A percentile compares a stretch with the other conserved stretches of the same genome.
Evolutionary conservation across 2,888 invertebrate genomes (phyloP).

Genomic region (Scelioninae gen. 2): DNA sequence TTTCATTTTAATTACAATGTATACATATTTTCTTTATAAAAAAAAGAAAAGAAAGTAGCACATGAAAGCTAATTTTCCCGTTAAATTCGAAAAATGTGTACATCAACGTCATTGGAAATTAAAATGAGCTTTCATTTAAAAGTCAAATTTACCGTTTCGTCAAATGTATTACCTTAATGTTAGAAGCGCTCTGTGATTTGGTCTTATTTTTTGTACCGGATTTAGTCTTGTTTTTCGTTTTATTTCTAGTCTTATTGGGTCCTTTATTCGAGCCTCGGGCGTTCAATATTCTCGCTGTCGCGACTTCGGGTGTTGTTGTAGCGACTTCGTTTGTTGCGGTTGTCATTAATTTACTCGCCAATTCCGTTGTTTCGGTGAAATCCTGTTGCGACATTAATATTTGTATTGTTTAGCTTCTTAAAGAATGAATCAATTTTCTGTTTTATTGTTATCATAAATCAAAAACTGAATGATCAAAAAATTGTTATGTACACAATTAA

Average conservation of each 20-base stretch:
- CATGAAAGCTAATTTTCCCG: conserved; percentile 1
- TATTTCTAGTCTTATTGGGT: conserved; percentile 61
- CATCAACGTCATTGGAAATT: neutral
- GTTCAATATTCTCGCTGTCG: conserved; percentile 33
- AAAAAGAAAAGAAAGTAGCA: neutral
- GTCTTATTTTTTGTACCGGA: conserved; percentile 53
- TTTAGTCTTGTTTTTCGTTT: conserved; percentile 59
- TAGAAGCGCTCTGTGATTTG: conserved; percentile 26
- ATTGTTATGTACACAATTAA: too few species aligned
- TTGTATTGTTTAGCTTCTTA: too few species aligned
- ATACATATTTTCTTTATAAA: neutral
- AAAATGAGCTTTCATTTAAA: conserved; percentile 6
- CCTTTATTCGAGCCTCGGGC: conserved; percentile 32
- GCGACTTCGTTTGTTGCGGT: conserved; percentile 14
- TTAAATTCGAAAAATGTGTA: neutral
- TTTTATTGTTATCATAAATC: too few species aligned
- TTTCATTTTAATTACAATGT: neutral
- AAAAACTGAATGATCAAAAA: too few species aligned
- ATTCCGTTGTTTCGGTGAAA: conserved; percentile 9
- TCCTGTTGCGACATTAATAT: too few species aligned
- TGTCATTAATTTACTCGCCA: conserved; percentile 9
- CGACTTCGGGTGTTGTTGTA: conserved; percentile 50
- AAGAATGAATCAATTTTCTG: too few species aligned
- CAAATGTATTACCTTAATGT: conserved; percentile 25
- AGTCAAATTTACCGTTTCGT: conserved; percentile 1